These are phyloP conservation scores for Podocnemis expansa DNA, from an alignment of 2,113 vertebrate species.

Conservation along the genomic window DNA sequence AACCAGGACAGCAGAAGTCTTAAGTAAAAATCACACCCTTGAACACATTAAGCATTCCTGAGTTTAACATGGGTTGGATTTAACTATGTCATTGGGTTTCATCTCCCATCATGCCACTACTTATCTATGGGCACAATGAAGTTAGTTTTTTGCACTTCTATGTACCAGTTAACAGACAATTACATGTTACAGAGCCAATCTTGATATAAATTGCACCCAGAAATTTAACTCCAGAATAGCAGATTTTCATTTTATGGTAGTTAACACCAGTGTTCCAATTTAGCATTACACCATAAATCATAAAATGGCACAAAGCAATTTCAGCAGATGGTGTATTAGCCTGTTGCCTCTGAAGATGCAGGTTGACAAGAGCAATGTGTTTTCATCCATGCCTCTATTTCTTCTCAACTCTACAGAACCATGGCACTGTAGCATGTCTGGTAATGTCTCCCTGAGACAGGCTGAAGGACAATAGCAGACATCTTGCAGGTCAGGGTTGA, in stretches of 20 bases:
- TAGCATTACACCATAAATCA: background rate
- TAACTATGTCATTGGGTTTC: background rate
- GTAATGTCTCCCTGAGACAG: background rate
- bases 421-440: background rate
- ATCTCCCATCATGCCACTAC: background rate
- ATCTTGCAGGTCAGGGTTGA: background rate
- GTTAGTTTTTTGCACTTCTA: background rate
- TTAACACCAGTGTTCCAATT: background rate
- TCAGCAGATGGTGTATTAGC: too few relatives aligned
- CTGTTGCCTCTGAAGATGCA: slow-evolving; percentile 38
- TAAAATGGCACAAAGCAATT: background rate
- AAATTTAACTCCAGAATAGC: background rate
- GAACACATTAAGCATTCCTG: fast-evolving
- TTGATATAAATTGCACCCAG: background rate
- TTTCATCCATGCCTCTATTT: background rate
- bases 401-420: slow-evolving; percentile 51
- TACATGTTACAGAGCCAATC: background rate
- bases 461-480: background rate
- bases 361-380: background rate
- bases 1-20: background rate
- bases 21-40: background rate
- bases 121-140: background rate
- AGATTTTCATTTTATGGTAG: fast-evolving
- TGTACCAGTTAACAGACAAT: background rate
- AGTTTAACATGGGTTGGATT: background rate